These are phyloP conservation scores for Gadopsis marmoratus DNA, from an alignment of 2,797 vertebrate species.

Conservation along the genomic window DNA sequence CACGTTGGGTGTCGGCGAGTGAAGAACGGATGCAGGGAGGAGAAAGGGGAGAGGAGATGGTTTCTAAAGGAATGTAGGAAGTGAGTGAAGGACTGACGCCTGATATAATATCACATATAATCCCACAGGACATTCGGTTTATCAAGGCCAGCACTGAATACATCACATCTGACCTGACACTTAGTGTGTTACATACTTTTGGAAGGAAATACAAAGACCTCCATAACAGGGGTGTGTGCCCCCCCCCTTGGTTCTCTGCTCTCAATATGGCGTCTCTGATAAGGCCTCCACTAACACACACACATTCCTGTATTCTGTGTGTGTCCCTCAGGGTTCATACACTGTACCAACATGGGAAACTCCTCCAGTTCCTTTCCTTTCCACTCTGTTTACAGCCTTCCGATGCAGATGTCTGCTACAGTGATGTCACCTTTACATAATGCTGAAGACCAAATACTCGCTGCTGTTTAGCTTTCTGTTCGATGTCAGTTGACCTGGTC, in stretches of 20 bases:
- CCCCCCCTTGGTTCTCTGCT: conserved; percentile 21
- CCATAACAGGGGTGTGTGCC: too few relatives aligned
- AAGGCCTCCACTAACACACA: conserved; percentile 32
- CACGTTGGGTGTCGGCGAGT: neutral
- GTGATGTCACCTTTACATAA: neutral
- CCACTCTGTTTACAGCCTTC: neutral
- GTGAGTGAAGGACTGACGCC: neutral
- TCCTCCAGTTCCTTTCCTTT: neutral
- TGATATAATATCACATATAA: neutral
- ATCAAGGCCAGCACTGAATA: neutral
- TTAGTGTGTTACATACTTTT: neutral
- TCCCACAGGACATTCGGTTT: neutral
- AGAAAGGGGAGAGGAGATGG: neutral
- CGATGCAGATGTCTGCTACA: neutral
- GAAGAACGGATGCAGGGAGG: neutral
- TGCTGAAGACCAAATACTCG: neutral
- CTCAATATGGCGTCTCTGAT: conserved; percentile 67
- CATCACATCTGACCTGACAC: neutral
- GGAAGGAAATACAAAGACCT: too few relatives aligned
- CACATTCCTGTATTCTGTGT: neutral
- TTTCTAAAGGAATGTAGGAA: conserved; percentile 14
- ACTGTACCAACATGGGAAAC: neutral
- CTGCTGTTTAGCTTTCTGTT: neutral
- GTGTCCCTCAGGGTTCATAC: neutral
- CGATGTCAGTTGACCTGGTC: neutral